Conservation (phyloP, 2,113 vertebrate species). For the Bostrychus sinensis region DNA sequence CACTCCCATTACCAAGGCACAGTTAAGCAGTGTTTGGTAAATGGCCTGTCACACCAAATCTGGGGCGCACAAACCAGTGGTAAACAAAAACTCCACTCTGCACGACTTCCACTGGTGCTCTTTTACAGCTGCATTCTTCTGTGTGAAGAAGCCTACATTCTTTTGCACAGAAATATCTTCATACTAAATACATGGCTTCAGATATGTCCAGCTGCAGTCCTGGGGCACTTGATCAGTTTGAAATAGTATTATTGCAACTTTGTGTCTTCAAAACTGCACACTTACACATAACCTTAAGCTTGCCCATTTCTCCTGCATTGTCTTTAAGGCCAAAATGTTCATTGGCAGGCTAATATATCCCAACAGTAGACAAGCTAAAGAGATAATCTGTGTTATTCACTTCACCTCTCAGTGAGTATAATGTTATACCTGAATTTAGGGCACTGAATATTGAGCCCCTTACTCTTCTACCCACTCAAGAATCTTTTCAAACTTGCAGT, state of each 20-base stretch:
- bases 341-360: too few relatives aligned
- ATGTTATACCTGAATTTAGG: too few relatives aligned
- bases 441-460: too few relatives aligned
- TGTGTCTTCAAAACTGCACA: background rate
- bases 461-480: too few relatives aligned
- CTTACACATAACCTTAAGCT: too few relatives aligned
- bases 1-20: background rate
- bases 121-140: background rate
- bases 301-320: too few relatives aligned
- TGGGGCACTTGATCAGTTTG: background rate
- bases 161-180: background rate
- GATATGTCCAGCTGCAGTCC: background rate
- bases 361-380: too few relatives aligned
- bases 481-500: too few relatives aligned
- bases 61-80: background rate
- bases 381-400: too few relatives aligned
- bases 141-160: background rate
- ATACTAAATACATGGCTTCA: background rate
- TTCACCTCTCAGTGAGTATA: too few relatives aligned
- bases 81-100: slow-evolving; percentile 1
- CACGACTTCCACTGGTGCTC: slow-evolving; percentile 2
- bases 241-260: background rate
- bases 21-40: background rate
- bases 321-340: too few relatives aligned
- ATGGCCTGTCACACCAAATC: slow-evolving; percentile 7